phyloP scores from a whole-genome alignment of 2,888 invertebrate genomes.

The Synanthedon vespiformis region DNA sequence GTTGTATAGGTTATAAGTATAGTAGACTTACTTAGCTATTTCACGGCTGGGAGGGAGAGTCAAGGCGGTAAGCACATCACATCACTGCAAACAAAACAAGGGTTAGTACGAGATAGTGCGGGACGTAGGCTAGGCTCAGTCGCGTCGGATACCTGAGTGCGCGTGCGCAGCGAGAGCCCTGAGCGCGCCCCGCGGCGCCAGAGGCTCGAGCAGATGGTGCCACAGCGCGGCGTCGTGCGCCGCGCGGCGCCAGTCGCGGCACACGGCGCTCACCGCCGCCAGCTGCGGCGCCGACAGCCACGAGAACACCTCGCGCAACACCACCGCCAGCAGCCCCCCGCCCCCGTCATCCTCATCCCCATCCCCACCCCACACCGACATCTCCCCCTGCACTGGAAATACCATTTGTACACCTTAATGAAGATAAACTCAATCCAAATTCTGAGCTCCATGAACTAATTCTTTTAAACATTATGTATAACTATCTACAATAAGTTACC shows the following conservation, averaged over 20 bases:
- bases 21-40: no score
- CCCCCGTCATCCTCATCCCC: conserved; percentile 8
- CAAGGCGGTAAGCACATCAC: conserved; percentile 2
- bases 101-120: neutral
- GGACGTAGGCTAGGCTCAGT: no score
- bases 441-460: no score
- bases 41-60: neutral
- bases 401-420: neutral
- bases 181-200: conserved; percentile 13
- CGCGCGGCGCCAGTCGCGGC: conserved; percentile 36
- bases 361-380: conserved; percentile 4
- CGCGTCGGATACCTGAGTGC: no score
- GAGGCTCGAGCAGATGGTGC: conserved; percentile 24
- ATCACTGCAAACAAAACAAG: neutral
- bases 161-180: conserved; percentile 2
- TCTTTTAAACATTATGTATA: no score
- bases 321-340: conserved; percentile 7
- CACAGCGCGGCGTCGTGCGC: conserved; percentile 26
- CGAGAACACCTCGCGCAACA: conserved; percentile 23
- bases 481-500: no score
- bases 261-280: conserved; percentile 28
- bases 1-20: no score
- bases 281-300: conserved; percentile 22
- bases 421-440: no score
- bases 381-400: neutral